Evolutionary conservation across 2,888 invertebrate genomes (phyloP), one percentile per base, ranked within the genome.

Genomic region (Ptilodon capucinus): DNA sequence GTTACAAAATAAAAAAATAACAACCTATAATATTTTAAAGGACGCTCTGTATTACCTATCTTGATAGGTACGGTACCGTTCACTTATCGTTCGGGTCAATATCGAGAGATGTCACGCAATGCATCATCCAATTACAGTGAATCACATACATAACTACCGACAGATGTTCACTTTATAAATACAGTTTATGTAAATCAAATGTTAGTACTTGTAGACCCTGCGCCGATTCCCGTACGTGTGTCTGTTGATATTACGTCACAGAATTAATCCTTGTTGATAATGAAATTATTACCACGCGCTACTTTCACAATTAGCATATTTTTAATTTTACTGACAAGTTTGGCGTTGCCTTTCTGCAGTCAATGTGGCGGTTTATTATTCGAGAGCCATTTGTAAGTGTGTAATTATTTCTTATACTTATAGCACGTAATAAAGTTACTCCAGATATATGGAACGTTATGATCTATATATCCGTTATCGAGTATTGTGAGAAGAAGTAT

Each of bases 31-130:
- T n/a, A n/a, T n/a, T n/a, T n/a, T 28, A 28, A 4, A 28, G n/a
- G 28, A 28, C 28, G n/a, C 0, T 4, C n/a, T 28, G 23, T 30
- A 23, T n/a, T n/a, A n/a, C n/a, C n/a, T n/a, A n/a, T n/a, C n/a
- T n/a, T n/a, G n/a, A n/a, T n/a, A n/a, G n/a, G n/a, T n/a, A n/a
- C n/a, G n/a, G n/a, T 13, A 23, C 16, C 40, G 16, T 42, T 30
- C 18, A 40, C 11, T 75, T 79, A 80, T 80, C 78, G 48, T 36
- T 25, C 42, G 57, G 75, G 70, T 76, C 79, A 74, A 64, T 72
- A 75, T 58, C 64, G 67, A 61, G 62, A 61, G 62, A 64, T 61
- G 52, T 73, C 70, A 68, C 62, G 60, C 65, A 64, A 62, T 60
- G 57, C 46, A 48, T 60, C 54, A 68, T 59, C 59, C 64, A 66